Conservation (phyloP, 2,888 invertebrate species). For the Trachelus troglodyta region DNA sequence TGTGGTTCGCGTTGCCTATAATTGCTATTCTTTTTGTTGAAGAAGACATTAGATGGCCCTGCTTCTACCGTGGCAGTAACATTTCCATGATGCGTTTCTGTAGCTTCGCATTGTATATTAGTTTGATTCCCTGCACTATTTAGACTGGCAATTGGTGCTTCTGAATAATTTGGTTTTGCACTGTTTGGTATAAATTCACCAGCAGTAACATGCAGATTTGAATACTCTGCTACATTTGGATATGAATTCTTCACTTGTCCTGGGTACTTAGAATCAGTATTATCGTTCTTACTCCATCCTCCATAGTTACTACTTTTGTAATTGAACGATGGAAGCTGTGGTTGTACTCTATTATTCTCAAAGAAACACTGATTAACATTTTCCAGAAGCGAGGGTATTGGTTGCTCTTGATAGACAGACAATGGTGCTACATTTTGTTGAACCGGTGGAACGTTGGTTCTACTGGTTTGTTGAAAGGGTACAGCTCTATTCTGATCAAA, state of each 20-base stretch:
- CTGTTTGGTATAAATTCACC: conserved; percentile 72
- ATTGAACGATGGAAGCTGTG: conserved; percentile 23
- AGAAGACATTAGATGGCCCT: conserved; percentile 17
- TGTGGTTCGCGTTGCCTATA: conserved; percentile 35
- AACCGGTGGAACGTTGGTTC: not conserved
- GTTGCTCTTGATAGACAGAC: not conserved
- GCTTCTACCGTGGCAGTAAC: not conserved
- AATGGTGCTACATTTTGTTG: not conserved
- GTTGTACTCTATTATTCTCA: conserved; percentile 29
- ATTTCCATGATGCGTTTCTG: not conserved
- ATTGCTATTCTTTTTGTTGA: conserved; percentile 30
- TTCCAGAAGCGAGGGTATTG: conserved; percentile 9
- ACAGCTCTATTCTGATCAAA: not conserved
- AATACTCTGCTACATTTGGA: conserved; percentile 42
- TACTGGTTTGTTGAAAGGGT: not conserved
- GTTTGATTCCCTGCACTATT: conserved; percentile 16
- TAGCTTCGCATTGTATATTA: not conserved
- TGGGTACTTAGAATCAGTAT: conserved; percentile 10
- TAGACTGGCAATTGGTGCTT: conserved; percentile 22
- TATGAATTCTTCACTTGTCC: not conserved
- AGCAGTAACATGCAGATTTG: conserved; percentile 71
- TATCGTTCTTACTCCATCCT: conserved; percentile 11
- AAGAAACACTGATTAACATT: conserved; percentile 28
- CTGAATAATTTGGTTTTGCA: conserved; percentile 18
- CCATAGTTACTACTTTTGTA: conserved; percentile 25